Percentiles rank a stretch among this genome's conserved stretches.
Evolutionary conservation across 2,113 vertebrate genomes (phyloP).

Genomic region (Bothrops jararaca): DNA sequence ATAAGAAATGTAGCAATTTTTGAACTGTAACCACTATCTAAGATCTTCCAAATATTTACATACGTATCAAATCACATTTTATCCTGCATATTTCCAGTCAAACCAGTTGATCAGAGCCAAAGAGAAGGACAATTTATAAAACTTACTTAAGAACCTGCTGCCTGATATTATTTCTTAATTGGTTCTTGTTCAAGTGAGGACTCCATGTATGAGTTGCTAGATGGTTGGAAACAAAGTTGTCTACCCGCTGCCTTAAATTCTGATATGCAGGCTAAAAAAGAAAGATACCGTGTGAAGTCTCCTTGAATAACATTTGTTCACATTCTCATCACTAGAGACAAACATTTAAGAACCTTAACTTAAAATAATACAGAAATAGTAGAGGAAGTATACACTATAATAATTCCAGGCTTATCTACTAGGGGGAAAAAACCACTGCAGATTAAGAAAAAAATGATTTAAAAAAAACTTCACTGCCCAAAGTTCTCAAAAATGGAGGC

Average conservation of each 20-base stretch:
- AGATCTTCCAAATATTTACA: not conserved
- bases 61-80: not conserved
- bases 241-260: conserved; percentile 93
- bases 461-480: not conserved
- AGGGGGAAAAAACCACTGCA: no score
- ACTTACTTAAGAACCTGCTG: conserved; percentile 97
- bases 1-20: not conserved
- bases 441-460: not conserved
- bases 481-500: not conserved
- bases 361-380: not conserved
- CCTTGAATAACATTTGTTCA: not conserved
- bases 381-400: not conserved
- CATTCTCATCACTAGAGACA: not conserved
- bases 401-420: not conserved
- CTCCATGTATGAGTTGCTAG: conserved; percentile 98
- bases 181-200: conserved; percentile 97
- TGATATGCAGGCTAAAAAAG: conserved; percentile 88
- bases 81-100: not conserved
- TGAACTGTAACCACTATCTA: not conserved
- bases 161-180: conserved; percentile 94
- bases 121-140: not conserved
- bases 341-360: not conserved
- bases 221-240: conserved; percentile 97
- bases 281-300: not conserved
- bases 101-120: not conserved